phyloP scores from a whole-genome alignment of 2,797 vertebrate genomes.

The Falco columbarius region DNA sequence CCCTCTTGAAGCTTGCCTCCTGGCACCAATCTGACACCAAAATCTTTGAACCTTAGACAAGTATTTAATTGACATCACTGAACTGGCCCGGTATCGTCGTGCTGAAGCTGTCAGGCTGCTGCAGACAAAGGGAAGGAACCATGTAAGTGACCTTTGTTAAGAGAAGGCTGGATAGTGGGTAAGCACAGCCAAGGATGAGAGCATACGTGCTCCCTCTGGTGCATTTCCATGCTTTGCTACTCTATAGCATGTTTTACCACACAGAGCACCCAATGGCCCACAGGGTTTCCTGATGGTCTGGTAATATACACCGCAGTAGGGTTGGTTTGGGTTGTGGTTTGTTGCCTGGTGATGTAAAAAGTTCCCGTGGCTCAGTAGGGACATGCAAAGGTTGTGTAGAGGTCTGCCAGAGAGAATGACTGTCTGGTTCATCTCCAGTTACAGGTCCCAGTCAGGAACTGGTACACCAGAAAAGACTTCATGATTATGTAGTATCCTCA shows the following conservation, averaged over 20 bases:
- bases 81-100: background rate
- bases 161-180: background rate
- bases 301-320: background rate
- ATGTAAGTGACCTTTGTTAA: background rate
- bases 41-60: constrained; percentile 5
- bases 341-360: background rate
- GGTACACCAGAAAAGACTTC: background rate
- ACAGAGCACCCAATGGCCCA: rapidly evolving
- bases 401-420: background rate
- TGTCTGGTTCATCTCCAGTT: background rate
- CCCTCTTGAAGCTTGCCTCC: background rate
- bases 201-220: background rate
- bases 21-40: background rate
- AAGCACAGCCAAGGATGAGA: background rate
- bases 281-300: background rate
- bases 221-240: background rate
- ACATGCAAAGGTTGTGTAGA: background rate
- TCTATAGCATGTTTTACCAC: background rate
- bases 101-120: background rate
- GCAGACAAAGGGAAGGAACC: background rate
- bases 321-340: rapidly evolving
- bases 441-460: background rate
- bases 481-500: background rate
- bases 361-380: background rate
- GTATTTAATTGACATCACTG: background rate